Percentiles rank a stretch among this genome's conserved stretches.
Conservation (phyloP, 2,113 vertebrate genomes). For the Hemibates koningsi region DNA sequence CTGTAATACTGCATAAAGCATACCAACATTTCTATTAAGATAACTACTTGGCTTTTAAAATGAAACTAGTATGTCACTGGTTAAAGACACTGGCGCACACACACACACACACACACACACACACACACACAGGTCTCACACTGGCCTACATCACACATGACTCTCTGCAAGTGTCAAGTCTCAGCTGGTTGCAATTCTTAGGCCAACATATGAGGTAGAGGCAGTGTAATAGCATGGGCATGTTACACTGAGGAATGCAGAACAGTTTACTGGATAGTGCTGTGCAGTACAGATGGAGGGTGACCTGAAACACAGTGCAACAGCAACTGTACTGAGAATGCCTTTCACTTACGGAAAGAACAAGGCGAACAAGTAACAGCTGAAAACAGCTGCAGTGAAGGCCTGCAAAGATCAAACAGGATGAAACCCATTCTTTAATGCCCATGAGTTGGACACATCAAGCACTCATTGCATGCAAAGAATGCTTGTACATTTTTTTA, state of each 20-base stretch:
- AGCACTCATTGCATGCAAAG: neutral
- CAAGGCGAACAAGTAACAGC: neutral
- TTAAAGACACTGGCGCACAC: neutral
- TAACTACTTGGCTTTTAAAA: neutral
- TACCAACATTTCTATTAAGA: neutral
- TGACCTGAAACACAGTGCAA: neutral
- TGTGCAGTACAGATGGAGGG: neutral
- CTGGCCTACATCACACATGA: neutral
- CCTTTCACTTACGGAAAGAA: neutral
- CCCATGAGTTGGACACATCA: neutral
- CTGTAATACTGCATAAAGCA: neutral
- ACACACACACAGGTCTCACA: neutral
- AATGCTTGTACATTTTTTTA: neutral
- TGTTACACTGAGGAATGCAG: neutral
- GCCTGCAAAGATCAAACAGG: neutral
- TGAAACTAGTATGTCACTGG: neutral
- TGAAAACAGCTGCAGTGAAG: neutral
- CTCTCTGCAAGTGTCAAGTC: neutral
- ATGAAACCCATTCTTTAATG: neutral
- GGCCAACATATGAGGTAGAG: neutral
- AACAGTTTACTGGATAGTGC: neutral
- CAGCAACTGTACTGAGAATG: neutral
- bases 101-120: neutral
- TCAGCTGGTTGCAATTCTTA: neutral
- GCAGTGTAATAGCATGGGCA: neutral